Evolutionary conservation across 2,888 invertebrate genomes (phyloP).

Genomic region (Cecidostiba fungosa): DNA sequence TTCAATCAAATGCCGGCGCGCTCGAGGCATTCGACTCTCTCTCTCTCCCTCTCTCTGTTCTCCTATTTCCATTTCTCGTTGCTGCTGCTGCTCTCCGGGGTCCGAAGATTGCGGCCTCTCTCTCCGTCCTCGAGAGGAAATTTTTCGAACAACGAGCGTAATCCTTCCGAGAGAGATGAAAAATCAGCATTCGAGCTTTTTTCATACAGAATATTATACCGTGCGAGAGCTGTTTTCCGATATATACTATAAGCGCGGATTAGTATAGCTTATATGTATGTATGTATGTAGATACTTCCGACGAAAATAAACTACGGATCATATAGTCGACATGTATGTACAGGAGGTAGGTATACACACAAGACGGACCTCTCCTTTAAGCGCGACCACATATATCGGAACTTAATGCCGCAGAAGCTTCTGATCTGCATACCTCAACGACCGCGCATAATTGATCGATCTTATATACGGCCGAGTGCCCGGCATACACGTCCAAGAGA

Average conservation of each 20-base stretch:
- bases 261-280: no score
- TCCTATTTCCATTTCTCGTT: slow-evolving; percentile 10
- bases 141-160: neutral
- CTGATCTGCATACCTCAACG: neutral
- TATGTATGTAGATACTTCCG: no score
- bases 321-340: no score
- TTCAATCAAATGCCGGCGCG: slow-evolving; percentile 70
- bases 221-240: neutral
- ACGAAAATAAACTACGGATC: no score
- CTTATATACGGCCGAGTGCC: neutral
- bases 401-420: neutral
- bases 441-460: slow-evolving; percentile 7
- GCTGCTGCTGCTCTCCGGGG: slow-evolving; percentile 3
- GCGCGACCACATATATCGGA: neutral
- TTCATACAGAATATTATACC: neutral
- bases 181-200: neutral
- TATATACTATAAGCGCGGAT: neutral
- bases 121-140: neutral
- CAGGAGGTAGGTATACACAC: no score
- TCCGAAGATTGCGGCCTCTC: slow-evolving; percentile 19
- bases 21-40: slow-evolving; percentile 69
- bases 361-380: slow-evolving; percentile 1
- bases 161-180: neutral
- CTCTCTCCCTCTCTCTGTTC: slow-evolving; percentile 16
- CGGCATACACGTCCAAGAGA: neutral